phyloP scores from a whole-genome alignment of 2,888 invertebrate species.

The Erebia ligea region DNA sequence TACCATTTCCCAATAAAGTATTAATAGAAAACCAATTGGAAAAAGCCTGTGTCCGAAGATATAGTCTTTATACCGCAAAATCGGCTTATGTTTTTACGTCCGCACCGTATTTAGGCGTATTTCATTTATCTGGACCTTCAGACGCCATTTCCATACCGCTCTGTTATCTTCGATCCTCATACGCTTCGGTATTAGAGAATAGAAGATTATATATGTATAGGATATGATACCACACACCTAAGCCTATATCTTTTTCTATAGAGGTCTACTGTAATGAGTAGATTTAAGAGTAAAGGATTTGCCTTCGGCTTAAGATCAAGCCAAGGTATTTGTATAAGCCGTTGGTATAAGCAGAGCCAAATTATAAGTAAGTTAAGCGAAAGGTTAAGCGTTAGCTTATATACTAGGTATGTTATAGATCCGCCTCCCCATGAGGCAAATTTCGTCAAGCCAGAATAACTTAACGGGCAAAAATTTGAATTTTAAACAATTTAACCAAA shows the following conservation, averaged over 20 bases:
- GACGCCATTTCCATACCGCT: constrained; percentile 41
- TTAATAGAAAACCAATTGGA: constrained; percentile 9
- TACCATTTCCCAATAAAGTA: constrained; percentile 6
- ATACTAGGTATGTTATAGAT: too few relatives aligned
- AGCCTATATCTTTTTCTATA: constrained; percentile 31
- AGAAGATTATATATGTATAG: constrained; percentile 33
- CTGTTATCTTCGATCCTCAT: constrained; percentile 46
- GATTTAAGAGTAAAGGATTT: too few relatives aligned
- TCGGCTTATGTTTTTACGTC: constrained; percentile 42
- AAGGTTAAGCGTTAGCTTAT: too few relatives aligned
- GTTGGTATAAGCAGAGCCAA: too few relatives aligned
- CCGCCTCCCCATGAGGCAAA: too few relatives aligned
- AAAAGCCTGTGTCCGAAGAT: constrained; percentile 31
- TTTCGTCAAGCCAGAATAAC: too few relatives aligned
- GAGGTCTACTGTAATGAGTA: background rate
- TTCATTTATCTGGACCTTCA: constrained; percentile 40
- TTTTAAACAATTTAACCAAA: too few relatives aligned
- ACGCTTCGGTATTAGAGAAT: constrained; percentile 38
- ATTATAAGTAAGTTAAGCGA: too few relatives aligned
- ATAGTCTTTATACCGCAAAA: constrained; percentile 32
- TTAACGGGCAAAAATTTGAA: too few relatives aligned
- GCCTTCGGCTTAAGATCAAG: background rate
- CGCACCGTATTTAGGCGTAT: constrained; percentile 35
- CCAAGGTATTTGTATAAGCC: too few relatives aligned
- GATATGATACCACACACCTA: constrained; percentile 39